These are phyloP conservation scores for Ctenopoma kingsleyae DNA, from an alignment of 2,797 vertebrate species.

Conservation along the genomic window DNA sequence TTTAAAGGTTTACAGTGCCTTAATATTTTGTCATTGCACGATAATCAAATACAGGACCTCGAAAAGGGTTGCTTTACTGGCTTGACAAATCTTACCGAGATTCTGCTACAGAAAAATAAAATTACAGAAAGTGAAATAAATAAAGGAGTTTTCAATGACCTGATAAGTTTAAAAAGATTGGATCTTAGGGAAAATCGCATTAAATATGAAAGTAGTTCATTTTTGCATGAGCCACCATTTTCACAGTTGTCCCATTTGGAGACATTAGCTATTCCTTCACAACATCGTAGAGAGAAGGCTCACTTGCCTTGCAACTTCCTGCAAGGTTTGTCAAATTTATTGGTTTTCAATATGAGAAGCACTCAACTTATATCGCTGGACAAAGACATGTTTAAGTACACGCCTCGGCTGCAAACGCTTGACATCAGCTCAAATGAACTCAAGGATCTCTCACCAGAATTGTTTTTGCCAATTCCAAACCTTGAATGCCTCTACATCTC, in stretches of 20 bases:
- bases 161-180: slow-evolving; percentile 65
- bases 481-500: slow-evolving; percentile 72
- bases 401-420: slow-evolving; percentile 56
- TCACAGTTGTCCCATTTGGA: slow-evolving; percentile 60
- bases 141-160: slow-evolving; percentile 42
- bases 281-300: slow-evolving; percentile 49
- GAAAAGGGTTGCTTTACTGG: slow-evolving; percentile 52
- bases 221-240: slow-evolving; percentile 64
- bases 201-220: accelerated
- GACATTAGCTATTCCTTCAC: slow-evolving; percentile 53
- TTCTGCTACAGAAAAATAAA: slow-evolving; percentile 61
- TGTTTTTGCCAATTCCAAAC: slow-evolving; percentile 65
- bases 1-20: slow-evolving; percentile 67
- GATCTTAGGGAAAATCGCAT: slow-evolving; percentile 76
- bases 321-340: slow-evolving; percentile 73
- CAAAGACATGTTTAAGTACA: slow-evolving; percentile 64
- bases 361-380: slow-evolving; percentile 44
- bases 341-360: slow-evolving; percentile 57
- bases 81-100: slow-evolving; percentile 47
- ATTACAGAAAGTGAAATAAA: slow-evolving; percentile 17
- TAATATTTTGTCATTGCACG: slow-evolving; percentile 55
- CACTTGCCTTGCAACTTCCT: slow-evolving; percentile 75
- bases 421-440: slow-evolving; percentile 78
- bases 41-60: slow-evolving; percentile 62
- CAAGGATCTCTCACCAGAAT: slow-evolving; percentile 17